A percentile compares a stretch with the other conserved stretches of the same genome.
These are phyloP conservation scores for Agrypnus murinus DNA, from an alignment of 2,888 invertebrate species.

Conservation along the genomic window DNA sequence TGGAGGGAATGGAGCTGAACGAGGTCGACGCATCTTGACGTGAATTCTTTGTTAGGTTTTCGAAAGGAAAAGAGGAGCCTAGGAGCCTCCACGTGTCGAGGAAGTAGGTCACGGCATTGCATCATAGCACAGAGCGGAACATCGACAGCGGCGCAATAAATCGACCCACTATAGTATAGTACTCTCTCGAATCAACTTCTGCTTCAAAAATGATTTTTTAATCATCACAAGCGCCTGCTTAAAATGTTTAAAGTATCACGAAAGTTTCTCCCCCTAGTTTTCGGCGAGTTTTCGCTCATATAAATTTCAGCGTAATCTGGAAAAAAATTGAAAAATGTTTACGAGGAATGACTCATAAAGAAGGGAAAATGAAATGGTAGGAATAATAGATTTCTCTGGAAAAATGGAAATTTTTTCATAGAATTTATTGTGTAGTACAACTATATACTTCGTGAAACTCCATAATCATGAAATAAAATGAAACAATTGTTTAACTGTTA, in stretches of 20 bases:
- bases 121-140: slow-evolving; percentile 49
- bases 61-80: slow-evolving; percentile 33
- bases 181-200: neutral
- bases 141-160: slow-evolving; percentile 37
- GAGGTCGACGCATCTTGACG: slow-evolving; percentile 58
- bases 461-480: no score
- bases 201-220: slow-evolving; percentile 24
- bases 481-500: no score
- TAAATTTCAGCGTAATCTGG: no score
- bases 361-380: no score
- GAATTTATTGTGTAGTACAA: no score
- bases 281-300: neutral
- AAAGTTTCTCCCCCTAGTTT: neutral
- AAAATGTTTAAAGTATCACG: slow-evolving; percentile 16
- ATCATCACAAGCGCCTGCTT: slow-evolving; percentile 5
- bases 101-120: slow-evolving; percentile 61
- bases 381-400: no score
- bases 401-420: no score
- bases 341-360: no score
- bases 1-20: slow-evolving; percentile 28
- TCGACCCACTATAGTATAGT: slow-evolving; percentile 34
- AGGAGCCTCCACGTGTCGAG: slow-evolving; percentile 58
- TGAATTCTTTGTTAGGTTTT: slow-evolving; percentile 55
- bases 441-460: no score
- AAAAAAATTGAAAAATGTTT: no score